These are phyloP conservation scores for Zaprionus lachaisei DNA, from an alignment of 1,140 invertebrate genomes.

Conservation along the genomic window DNA sequence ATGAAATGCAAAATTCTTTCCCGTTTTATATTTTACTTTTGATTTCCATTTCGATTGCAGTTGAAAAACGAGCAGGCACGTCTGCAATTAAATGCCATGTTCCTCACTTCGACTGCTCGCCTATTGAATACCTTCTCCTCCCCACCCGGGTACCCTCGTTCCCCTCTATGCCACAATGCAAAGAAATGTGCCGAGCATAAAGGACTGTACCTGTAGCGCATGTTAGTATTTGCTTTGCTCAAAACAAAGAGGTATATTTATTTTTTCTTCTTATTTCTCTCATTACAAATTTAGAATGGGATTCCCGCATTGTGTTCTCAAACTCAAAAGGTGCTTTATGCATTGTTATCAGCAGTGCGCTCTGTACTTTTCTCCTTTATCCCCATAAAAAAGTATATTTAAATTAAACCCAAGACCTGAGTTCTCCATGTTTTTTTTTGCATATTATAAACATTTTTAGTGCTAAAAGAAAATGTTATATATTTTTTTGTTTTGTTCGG, in stretches of 20 bases:
- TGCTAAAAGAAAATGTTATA: neutral
- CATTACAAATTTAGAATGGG: neutral
- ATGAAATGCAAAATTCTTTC: slow-evolving; percentile 58
- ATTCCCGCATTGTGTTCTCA: slow-evolving; percentile 1
- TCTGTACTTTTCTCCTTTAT: neutral
- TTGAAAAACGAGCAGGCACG: slow-evolving; percentile 52
- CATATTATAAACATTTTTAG: neutral
- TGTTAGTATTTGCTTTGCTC: neutral
- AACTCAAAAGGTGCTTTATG: neutral
- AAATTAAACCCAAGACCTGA: neutral
- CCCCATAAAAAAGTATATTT: neutral
- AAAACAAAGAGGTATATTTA: neutral
- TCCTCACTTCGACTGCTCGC: slow-evolving; percentile 16
- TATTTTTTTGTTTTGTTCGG: neutral
- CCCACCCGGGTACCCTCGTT: neutral
- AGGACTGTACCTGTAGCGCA: slow-evolving; percentile 30
- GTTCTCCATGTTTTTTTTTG: neutral
- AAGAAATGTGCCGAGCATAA: slow-evolving; percentile 10
- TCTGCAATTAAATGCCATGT: slow-evolving; percentile 57
- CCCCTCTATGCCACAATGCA: neutral
- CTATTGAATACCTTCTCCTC: slow-evolving; percentile 7
- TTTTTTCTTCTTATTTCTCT: neutral
- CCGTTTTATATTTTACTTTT: slow-evolving; percentile 34
- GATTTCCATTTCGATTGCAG: slow-evolving; percentile 63
- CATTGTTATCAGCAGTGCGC: neutral